Conservation (phyloP, 2,888 invertebrate species). For the Diplolepis rosae region DNA sequence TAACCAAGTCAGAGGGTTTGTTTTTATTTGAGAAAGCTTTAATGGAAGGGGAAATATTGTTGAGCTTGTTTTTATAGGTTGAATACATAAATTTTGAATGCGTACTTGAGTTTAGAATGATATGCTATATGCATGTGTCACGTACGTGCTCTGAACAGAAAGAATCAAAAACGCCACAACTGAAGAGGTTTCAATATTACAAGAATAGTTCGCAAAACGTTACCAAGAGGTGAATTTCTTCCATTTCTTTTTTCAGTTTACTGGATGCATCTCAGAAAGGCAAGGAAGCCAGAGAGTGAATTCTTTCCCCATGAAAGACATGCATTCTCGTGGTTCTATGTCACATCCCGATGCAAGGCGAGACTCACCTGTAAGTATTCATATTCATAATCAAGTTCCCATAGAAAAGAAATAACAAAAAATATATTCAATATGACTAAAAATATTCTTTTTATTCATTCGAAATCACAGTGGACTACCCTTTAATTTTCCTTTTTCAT, state of each 20-base stretch:
- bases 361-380: slow-evolving; percentile 84
- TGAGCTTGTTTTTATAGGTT: not conserved
- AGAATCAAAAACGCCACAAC: not conserved
- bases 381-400: not conserved
- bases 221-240: not conserved
- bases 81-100: slow-evolving; percentile 24
- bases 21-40: not conserved
- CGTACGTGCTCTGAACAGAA: slow-evolving; percentile 6
- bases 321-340: slow-evolving; percentile 78
- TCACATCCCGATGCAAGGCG: slow-evolving; percentile 82
- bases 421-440: too few relatives aligned
- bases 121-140: slow-evolving; percentile 24
- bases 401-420: too few relatives aligned
- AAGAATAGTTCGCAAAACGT: slow-evolving; percentile 7
- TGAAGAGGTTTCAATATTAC: slow-evolving; percentile 47
- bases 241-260: slow-evolving; percentile 77
- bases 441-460: too few relatives aligned
- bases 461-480: too few relatives aligned
- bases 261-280: slow-evolving; percentile 85
- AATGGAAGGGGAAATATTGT: not conserved
- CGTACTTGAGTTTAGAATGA: slow-evolving; percentile 15
- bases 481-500: too few relatives aligned
- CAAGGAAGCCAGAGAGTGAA: slow-evolving; percentile 84
- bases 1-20: not conserved
- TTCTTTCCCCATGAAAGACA: slow-evolving; percentile 90